phyloP scores from a whole-genome alignment of 2,797 vertebrate genomes.

The Scarus forsteni region DNA sequence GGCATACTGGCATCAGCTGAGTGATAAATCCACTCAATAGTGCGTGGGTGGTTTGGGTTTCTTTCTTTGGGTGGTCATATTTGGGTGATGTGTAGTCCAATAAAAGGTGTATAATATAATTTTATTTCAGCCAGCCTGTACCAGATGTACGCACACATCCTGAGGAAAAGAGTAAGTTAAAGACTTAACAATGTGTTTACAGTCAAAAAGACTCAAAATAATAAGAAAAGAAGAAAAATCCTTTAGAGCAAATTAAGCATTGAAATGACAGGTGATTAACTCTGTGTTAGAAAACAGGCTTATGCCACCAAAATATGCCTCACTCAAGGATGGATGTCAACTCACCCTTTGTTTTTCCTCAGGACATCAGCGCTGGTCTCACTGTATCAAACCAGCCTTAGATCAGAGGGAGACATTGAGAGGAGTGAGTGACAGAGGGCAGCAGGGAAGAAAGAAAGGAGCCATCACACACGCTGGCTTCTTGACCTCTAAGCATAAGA shows the following conservation, averaged over 20 bases:
- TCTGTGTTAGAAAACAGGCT: slow-evolving; percentile 29
- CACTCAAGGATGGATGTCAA: slow-evolving; percentile 21
- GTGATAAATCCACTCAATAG: slow-evolving; percentile 75
- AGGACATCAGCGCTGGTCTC: slow-evolving; percentile 22
- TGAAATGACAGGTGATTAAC: slow-evolving; percentile 30
- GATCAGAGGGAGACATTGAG: slow-evolving; percentile 51
- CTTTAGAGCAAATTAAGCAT: slow-evolving; percentile 27
- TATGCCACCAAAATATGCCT: slow-evolving; percentile 16
- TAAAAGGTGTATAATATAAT: slow-evolving; percentile 74
- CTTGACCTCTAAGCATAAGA: slow-evolving; percentile 81
- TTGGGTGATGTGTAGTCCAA: slow-evolving; percentile 74
- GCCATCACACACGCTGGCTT: slow-evolving; percentile 75
- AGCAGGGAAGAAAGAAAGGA: slow-evolving; percentile 58
- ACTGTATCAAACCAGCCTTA: slow-evolving; percentile 45
- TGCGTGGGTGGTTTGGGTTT: slow-evolving; percentile 72
- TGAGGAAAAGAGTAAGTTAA: slow-evolving; percentile 44
- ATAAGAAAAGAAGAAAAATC: neutral
- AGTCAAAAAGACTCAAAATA: slow-evolving; percentile 30
- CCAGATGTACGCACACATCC: slow-evolving; percentile 69
- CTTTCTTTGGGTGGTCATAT: slow-evolving; percentile 81
- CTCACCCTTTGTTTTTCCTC: slow-evolving; percentile 23
- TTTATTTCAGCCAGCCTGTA: slow-evolving; percentile 53
- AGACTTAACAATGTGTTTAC: slow-evolving; percentile 44
- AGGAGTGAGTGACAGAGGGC: slow-evolving; percentile 63
- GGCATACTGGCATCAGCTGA: slow-evolving; percentile 66